Evolutionary conservation across 2,113 vertebrate species (phyloP).

Genomic region (Gopherus flavomarginatus): DNA sequence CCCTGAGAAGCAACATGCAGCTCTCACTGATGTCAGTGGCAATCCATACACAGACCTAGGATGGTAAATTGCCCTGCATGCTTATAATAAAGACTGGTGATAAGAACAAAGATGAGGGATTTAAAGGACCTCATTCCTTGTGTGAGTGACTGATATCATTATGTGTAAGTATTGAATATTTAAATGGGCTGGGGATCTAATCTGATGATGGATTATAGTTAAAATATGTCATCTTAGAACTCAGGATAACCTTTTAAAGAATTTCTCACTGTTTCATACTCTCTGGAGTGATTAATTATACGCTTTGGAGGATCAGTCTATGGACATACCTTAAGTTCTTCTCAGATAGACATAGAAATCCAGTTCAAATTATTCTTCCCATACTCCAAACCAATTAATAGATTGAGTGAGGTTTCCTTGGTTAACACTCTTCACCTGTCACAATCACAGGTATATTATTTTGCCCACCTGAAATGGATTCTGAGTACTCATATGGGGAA

Average conservation of each 20-base stretch:
- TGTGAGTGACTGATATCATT: slow-evolving; percentile 38
- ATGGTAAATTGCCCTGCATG: slow-evolving; percentile 4
- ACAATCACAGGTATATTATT: slow-evolving; percentile 69
- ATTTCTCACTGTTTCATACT: slow-evolving; percentile 60
- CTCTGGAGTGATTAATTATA: slow-evolving; percentile 78
- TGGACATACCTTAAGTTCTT: slow-evolving; percentile 15
- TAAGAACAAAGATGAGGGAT: slow-evolving; percentile 23
- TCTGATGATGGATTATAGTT: slow-evolving; percentile 59
- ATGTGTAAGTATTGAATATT: slow-evolving; percentile 55
- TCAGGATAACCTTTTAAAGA: slow-evolving; percentile 69
- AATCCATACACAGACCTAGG: slow-evolving; percentile 5
- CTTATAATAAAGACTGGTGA: slow-evolving; percentile 33
- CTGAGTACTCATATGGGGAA: slow-evolving; percentile 69
- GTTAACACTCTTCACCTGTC: slow-evolving; percentile 72
- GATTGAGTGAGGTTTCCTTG: slow-evolving; percentile 48
- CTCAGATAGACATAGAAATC: slow-evolving; percentile 49
- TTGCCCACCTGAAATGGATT: slow-evolving; percentile 74
- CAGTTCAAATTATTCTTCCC: slow-evolving; percentile 52
- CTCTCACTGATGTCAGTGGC: background rate
- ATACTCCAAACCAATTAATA: slow-evolving; percentile 60
- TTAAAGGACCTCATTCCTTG: slow-evolving; percentile 25
- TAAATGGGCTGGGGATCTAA: slow-evolving; percentile 61
- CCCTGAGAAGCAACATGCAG: background rate
- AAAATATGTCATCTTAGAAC: slow-evolving; percentile 66
- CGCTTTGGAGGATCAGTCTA: slow-evolving; percentile 46